These are phyloP conservation scores for Pseudoips prasinana DNA, from an alignment of 2,888 invertebrate genomes.

Conservation along the genomic window DNA sequence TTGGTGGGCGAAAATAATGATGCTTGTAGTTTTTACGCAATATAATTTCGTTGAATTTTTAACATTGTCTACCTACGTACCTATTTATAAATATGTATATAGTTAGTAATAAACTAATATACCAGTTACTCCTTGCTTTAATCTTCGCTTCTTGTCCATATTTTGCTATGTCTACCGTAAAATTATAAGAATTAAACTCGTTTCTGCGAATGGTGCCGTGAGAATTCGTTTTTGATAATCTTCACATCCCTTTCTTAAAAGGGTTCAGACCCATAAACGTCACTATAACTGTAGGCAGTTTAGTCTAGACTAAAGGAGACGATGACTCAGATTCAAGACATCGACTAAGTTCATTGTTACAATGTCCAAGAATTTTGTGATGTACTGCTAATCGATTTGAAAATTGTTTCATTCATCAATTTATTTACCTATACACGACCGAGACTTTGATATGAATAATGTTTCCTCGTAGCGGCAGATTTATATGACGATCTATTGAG, in stretches of 20 bases:
- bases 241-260: constrained; percentile 7
- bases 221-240: not conserved
- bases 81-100: too few relatives aligned
- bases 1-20: constrained; percentile 14
- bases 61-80: too few relatives aligned
- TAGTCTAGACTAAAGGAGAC: not conserved
- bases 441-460: constrained; percentile 16
- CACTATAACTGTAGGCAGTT: constrained; percentile 5
- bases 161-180: too few relatives aligned
- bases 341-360: constrained; percentile 1
- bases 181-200: too few relatives aligned
- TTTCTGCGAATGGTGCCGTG: too few relatives aligned
- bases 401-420: too few relatives aligned
- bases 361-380: too few relatives aligned
- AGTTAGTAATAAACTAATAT: too few relatives aligned
- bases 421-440: too few relatives aligned
- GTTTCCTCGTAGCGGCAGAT: constrained; percentile 29
- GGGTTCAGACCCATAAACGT: constrained; percentile 1
- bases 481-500: constrained; percentile 40
- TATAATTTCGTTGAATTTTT: constrained; percentile 2
- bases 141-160: too few relatives aligned
- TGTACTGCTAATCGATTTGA: too few relatives aligned
- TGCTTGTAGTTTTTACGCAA: constrained; percentile 12
- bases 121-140: too few relatives aligned
- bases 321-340: constrained; percentile 4